Base-by-base conservation (phyloP, 2,797 vertebrate genomes). In the Tympanoctomys barrerae region DNA sequence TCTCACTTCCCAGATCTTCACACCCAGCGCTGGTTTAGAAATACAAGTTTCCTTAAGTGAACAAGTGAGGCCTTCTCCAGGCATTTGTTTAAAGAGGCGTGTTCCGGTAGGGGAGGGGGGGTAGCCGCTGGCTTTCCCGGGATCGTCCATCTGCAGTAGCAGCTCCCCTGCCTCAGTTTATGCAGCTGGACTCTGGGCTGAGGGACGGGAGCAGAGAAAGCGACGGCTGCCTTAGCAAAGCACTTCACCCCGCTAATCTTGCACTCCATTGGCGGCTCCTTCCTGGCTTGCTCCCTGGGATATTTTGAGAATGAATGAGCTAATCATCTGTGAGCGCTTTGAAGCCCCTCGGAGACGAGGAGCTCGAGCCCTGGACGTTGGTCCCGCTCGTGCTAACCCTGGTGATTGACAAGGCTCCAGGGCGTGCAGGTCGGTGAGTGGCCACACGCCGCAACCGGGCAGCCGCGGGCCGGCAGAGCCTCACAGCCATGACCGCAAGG, bases 241-340 rank as follows among this genome's bases (percentile, higher is more conserved):
- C 64, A 71, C 94, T 93, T 84, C 71, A 31, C 22, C 22, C 9
- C 42, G 36, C 54, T 68, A n/a, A n/a, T 92, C 81, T 66, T 66
- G n/a, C 49, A 49, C 61, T 90, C 85, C 82, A 87, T 96, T 91
- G 88, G 39, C 33, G 6, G 87, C 70, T 81, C 46, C 73, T 93
- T 80, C 73, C 79, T 79, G 81, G 70, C 96, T 62, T 93, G 57
- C 62, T 94, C 88, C 46, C 46, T 54, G 84, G 71, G 80, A 9
- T 94, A 62, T 82, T 96, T 91, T 95, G 71, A 93, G 83, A 85
- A 94, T 49, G 33, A 78, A 94, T 91, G 93, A 96, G 86, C 87
- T 85, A 92, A 96, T 89, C 86, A 81, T 84, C 93, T 46, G 86
- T 28, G 78, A 66, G 90, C 85, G 81, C 70, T n/a, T 81, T 77